Percentiles rank a stretch among this genome's conserved stretches.
Evolutionary conservation across 2,113 vertebrate species (phyloP).

Genomic region (Elephas maximus): DNA sequence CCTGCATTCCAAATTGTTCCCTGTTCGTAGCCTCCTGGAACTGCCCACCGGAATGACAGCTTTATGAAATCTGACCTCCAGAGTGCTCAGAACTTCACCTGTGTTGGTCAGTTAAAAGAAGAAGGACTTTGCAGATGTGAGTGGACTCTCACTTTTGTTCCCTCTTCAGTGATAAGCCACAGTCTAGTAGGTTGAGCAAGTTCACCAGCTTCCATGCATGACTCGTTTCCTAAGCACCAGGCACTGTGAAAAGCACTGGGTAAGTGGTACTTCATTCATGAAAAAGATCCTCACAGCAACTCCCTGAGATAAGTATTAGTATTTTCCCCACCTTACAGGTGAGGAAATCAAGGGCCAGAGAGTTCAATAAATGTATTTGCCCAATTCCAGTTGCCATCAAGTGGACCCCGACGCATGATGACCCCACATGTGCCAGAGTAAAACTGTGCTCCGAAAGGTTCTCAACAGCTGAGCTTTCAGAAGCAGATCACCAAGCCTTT

Average conservation of each 20-base stretch:
- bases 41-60: neutral
- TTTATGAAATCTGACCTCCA: neutral
- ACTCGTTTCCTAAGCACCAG: neutral
- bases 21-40: neutral
- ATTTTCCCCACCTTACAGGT: neutral
- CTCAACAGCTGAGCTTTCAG: neutral
- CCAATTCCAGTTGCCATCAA: neutral
- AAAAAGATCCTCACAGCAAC: neutral
- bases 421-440: too few species aligned
- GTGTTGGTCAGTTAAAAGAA: neutral
- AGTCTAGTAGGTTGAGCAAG: neutral
- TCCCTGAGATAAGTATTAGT: neutral
- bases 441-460: neutral
- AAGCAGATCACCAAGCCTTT: neutral
- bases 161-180: neutral
- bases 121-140: neutral
- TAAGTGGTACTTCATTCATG: neutral
- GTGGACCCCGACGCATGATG: too few species aligned
- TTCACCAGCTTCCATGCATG: fast-evolving
- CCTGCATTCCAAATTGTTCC: neutral
- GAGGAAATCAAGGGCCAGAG: neutral
- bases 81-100: neutral
- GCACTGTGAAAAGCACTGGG: neutral
- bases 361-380: neutral
- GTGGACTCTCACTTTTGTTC: neutral